These are phyloP conservation scores for Stenodema calcarata DNA, from an alignment of 2,888 invertebrate species.

Conservation along the genomic window DNA sequence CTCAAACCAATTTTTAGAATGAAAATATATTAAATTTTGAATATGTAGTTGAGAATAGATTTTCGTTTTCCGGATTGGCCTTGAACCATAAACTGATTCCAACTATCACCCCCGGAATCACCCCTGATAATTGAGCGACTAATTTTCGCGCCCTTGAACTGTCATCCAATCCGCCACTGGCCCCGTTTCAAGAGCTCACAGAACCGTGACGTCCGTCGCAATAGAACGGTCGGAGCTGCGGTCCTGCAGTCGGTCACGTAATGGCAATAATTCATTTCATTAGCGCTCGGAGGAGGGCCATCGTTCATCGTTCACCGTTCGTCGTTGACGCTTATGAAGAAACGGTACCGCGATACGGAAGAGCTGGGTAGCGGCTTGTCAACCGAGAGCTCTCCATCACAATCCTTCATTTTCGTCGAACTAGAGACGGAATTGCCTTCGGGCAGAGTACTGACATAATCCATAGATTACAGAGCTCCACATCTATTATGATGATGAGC, in stretches of 20 bases:
- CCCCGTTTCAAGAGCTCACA: neutral
- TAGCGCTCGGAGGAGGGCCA: neutral
- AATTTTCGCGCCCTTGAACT: neutral
- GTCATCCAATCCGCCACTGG: neutral
- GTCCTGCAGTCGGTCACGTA: neutral
- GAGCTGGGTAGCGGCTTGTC: neutral
- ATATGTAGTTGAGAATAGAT: too few relatives aligned
- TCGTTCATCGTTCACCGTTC: constrained; percentile 11
- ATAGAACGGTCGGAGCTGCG: neutral
- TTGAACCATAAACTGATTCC: too few relatives aligned
- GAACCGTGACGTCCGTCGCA: constrained; percentile 2
- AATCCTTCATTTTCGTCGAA: neutral
- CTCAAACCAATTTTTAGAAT: too few relatives aligned
- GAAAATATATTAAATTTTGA: too few relatives aligned
- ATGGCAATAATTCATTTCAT: constrained; percentile 22
- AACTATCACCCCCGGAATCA: too few relatives aligned
- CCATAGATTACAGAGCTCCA: too few relatives aligned
- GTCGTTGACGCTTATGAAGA: neutral
- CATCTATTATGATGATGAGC: too few relatives aligned
- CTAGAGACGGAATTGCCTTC: too few relatives aligned
- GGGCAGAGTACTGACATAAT: too few relatives aligned
- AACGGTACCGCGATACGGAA: neutral
- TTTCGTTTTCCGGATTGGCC: too few relatives aligned
- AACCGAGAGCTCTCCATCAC: neutral
- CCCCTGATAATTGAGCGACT: neutral